A percentile compares a stretch with the other conserved stretches of the same genome.
These are phyloP conservation scores for Mimachlamys varia DNA, from an alignment of 2,888 invertebrate species.

Conservation along the genomic window DNA sequence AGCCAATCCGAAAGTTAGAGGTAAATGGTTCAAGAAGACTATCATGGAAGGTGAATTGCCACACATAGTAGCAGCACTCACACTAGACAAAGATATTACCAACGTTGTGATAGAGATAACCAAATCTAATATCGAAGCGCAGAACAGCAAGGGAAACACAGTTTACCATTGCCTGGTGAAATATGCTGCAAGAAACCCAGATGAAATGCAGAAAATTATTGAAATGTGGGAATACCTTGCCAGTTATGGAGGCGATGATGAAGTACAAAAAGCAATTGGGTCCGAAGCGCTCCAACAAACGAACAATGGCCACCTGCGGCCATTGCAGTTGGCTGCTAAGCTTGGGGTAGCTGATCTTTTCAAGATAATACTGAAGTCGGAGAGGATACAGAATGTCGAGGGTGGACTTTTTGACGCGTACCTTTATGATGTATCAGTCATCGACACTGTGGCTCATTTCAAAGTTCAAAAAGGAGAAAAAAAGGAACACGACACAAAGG, in stretches of 20 bases:
- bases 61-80: background rate
- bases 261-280: background rate
- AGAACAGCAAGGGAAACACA: background rate
- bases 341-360: background rate
- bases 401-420: background rate
- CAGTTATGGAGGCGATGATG: background rate
- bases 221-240: background rate
- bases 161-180: background rate
- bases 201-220: background rate
- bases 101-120: background rate
- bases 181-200: background rate
- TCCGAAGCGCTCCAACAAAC: background rate
- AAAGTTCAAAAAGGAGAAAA: background rate
- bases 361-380: background rate
- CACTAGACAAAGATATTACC: background rate
- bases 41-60: background rate
- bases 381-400: background rate
- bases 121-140: background rate
- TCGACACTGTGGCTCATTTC: background rate
- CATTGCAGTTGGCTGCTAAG: background rate
- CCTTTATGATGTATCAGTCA: background rate
- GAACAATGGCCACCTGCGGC: background rate
- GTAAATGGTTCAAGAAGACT: background rate
- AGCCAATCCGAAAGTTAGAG: background rate
- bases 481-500: no score